phyloP scores from a whole-genome alignment of 1,140 invertebrate genomes.

The Cydia pomonella region DNA sequence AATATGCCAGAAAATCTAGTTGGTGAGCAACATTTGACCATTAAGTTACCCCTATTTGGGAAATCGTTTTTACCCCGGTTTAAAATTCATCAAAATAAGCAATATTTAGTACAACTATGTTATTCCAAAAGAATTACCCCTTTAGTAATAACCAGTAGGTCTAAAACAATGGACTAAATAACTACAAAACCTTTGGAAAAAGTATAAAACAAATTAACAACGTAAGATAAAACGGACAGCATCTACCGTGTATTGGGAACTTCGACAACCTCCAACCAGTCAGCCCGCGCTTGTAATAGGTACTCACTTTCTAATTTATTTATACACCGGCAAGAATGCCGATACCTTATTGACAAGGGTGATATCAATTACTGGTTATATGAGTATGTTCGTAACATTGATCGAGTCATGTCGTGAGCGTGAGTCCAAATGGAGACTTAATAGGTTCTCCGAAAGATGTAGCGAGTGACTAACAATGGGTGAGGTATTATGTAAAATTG shows the following conservation, averaged over 20 bases:
- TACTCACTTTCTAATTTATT: conserved; percentile 31
- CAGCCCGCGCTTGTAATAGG: background rate
- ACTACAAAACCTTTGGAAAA: no score
- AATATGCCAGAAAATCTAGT: background rate
- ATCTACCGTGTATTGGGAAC: background rate
- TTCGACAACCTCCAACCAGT: conserved; percentile 25
- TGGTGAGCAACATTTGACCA: no score
- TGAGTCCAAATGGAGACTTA: background rate
- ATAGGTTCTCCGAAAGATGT: no score
- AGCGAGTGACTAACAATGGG: no score
- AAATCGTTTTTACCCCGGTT: no score
- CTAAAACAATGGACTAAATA: no score
- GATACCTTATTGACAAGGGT: background rate
- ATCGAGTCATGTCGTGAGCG: background rate
- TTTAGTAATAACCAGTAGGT: no score
- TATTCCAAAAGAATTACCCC: no score
- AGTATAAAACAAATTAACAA: background rate
- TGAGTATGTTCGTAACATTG: background rate
- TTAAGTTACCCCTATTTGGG: no score
- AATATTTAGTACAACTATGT: no score
- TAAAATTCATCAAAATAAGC: no score
- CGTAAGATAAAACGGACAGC: background rate
- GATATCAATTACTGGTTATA: conserved; percentile 4
- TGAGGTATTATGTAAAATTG: no score
- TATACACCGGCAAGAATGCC: conserved; percentile 11